Conservation (phyloP, 2,888 invertebrate species). For the Eupithecia subumbrata region DNA sequence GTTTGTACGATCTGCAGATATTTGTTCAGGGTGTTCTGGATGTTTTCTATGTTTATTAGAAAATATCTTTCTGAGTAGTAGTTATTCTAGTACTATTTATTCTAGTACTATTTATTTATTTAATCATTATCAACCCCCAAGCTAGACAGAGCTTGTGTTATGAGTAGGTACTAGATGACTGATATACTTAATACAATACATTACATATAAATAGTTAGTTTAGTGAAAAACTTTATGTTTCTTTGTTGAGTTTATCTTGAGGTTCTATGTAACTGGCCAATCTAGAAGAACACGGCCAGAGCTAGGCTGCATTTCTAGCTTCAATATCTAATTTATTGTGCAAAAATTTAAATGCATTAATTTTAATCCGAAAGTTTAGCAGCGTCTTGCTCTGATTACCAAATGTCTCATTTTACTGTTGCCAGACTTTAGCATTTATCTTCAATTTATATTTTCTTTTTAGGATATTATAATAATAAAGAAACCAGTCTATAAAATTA, state of each 20-base stretch:
- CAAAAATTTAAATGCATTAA: conserved; percentile 1
- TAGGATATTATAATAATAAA: neutral
- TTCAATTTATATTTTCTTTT: neutral
- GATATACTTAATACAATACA: too few relatives aligned
- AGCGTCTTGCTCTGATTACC: conserved; percentile 9
- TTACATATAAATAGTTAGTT: too few relatives aligned
- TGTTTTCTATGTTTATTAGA: too few relatives aligned
- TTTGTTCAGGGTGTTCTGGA: too few relatives aligned
- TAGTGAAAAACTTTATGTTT: neutral
- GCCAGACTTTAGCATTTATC: neutral
- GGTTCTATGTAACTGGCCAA: neutral
- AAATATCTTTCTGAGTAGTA: too few relatives aligned
- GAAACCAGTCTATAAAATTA: neutral
- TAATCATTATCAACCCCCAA: too few relatives aligned
- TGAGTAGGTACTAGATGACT: too few relatives aligned
- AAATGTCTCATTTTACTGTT: neutral
- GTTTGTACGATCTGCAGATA: too few relatives aligned
- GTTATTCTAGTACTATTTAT: too few relatives aligned
- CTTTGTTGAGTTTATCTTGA: neutral
- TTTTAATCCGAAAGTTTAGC: neutral
- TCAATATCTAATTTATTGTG: neutral
- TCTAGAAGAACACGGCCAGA: neutral
- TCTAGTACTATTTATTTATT: too few relatives aligned
- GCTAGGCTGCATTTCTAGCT: neutral
- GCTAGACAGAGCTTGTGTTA: too few relatives aligned